These are phyloP conservation scores for Nephrotoma flavescens DNA, from an alignment of 2,888 invertebrate species.

Conservation along the genomic window DNA sequence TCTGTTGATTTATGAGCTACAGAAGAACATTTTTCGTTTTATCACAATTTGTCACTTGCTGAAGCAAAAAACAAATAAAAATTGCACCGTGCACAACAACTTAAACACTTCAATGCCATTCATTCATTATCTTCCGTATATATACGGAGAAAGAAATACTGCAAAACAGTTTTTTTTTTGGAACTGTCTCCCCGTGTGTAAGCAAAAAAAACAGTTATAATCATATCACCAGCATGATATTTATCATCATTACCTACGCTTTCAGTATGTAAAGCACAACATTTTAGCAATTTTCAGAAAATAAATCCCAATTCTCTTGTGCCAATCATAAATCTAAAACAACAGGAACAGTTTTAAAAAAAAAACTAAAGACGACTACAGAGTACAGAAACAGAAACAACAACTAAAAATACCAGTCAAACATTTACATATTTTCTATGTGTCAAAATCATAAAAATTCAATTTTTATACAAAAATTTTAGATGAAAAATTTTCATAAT, in stretches of 20 bases:
- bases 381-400: background rate
- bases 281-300: background rate
- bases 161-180: background rate
- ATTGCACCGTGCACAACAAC: background rate
- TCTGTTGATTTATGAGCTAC: background rate
- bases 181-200: background rate
- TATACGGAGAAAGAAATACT: background rate
- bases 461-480: background rate
- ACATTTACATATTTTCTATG: background rate
- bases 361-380: background rate
- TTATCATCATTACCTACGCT: background rate
- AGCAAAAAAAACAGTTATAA: background rate
- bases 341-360: background rate
- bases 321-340: background rate
- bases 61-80: background rate
- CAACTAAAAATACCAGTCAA: background rate
- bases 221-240: background rate
- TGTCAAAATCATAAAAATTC: background rate
- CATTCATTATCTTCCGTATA: background rate
- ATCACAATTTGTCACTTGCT: background rate
- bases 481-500: background rate
- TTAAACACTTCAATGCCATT: background rate
- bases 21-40: background rate
- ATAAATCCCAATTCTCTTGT: background rate
- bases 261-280: background rate